Evolutionary conservation across 2,888 invertebrate species (phyloP), one percentile per base, ranked within the genome.

Genomic region (Phortica okadai): DNA sequence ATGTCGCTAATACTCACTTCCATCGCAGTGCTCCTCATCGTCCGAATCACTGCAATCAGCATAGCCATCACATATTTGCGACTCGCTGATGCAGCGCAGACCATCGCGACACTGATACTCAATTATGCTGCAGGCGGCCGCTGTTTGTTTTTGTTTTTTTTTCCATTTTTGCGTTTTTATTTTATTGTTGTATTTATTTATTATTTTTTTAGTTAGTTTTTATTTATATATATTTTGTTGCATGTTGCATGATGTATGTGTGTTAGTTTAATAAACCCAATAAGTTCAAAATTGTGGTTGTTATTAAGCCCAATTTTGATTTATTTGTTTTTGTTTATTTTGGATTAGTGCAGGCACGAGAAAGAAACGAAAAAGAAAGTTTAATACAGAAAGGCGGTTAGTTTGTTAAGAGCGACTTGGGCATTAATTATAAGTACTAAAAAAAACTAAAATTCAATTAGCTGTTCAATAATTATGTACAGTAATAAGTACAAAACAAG

Each of bases 11-110:
- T 89, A 90, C 90, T 91, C 89, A 91, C 91, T 91, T 85, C 89
- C 86, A 73, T 90, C 89, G 84, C 92, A 92, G 77, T 89, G 84
- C 58, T 91, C 89, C 83, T 92, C 92, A 77, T 92, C 92, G 72
- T 92, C 92, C 78, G 87, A 90, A 74, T 87, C 85, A 62, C 82
- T 84, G 83, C 92, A 92, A 81, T 92, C 91, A 73, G 76, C 76
- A 74, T 78, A 83, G 59, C 90, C 88, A 82, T 92, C 92, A 81
- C 92, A 92, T 67, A 89, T 79, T 79, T 89, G 89, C 76, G 90
- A 84, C 14, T 85, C 86, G 80, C 90, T 90, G 73, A 91, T 90
- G 81, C 91, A 91, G 74, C 84, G 89, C 33, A 81, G 81, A 80
- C 90, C 89, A 76, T 91, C 90, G 78, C 87, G 88, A 81, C 91